A percentile compares a stretch with the other conserved stretches of the same genome.
phyloP scores from a whole-genome alignment of 2,113 vertebrate genomes.

The Neodontobutis hainanensis region DNA sequence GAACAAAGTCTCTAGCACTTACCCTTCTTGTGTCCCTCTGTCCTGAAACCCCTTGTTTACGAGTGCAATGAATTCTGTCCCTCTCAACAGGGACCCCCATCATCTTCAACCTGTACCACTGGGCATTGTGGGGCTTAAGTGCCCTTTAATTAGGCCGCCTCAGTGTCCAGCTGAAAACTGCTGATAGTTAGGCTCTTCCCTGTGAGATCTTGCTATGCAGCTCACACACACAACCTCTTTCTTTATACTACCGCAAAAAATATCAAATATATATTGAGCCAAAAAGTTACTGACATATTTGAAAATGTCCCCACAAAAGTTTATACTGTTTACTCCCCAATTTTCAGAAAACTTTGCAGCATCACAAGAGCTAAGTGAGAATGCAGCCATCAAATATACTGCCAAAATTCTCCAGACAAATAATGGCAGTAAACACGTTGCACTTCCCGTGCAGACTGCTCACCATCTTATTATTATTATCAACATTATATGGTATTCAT shows the following conservation, averaged over 20 bases:
- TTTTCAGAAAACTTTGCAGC: slow-evolving; percentile 72
- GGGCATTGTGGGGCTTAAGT: slow-evolving; percentile 83
- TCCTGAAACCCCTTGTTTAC: slow-evolving; percentile 76
- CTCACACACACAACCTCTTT: slow-evolving; percentile 42
- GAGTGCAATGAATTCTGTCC: slow-evolving; percentile 78
- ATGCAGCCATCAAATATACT: slow-evolving; percentile 5
- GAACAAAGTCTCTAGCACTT: slow-evolving; percentile 81
- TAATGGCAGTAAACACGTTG: slow-evolving; percentile 32
- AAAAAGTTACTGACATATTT: slow-evolving; percentile 64
- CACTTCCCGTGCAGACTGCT: slow-evolving; percentile 38
- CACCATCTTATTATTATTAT: background rate
- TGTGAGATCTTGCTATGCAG: slow-evolving; percentile 54
- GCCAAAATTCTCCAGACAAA: slow-evolving; percentile 24
- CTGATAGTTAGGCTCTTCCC: slow-evolving; percentile 64
- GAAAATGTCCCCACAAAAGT: slow-evolving; percentile 73
- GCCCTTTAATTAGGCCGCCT: slow-evolving; percentile 84
- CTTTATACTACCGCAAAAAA: slow-evolving; percentile 56
- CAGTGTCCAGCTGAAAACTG: slow-evolving; percentile 77
- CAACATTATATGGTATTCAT: slow-evolving; percentile 20
- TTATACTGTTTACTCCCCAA: slow-evolving; percentile 74
- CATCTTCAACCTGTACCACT: slow-evolving; percentile 74
- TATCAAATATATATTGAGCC: slow-evolving; percentile 78
- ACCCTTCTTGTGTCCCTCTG: slow-evolving; percentile 69
- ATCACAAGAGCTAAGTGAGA: slow-evolving; percentile 20
- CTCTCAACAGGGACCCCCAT: slow-evolving; percentile 61